Evolutionary conservation across 2,888 invertebrate species (phyloP).

Genomic region (Cosmopolites sordidus): DNA sequence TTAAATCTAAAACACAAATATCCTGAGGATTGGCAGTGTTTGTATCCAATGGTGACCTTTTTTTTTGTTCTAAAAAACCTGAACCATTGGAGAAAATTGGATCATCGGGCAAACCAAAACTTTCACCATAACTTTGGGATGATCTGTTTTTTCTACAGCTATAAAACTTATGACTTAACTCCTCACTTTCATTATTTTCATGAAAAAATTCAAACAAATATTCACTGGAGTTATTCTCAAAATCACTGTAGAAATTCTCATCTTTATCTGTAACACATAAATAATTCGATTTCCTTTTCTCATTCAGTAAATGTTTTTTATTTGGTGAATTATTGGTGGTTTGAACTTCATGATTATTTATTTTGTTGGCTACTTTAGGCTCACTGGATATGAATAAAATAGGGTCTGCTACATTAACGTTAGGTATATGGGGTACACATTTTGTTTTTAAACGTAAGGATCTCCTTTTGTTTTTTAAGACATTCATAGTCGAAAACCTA

Average conservation of each 20-base stretch:
- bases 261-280: too few species aligned
- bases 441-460: too few species aligned
- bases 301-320: too few species aligned
- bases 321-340: too few species aligned
- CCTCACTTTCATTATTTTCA: constrained; percentile 3
- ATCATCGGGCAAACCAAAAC: constrained; percentile 41
- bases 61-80: constrained; percentile 9
- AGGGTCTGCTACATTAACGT: too few species aligned
- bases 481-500: too few species aligned
- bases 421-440: too few species aligned
- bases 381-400: too few species aligned
- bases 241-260: background rate
- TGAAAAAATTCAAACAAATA: constrained; percentile 6
- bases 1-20: constrained; percentile 26
- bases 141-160: constrained; percentile 8
- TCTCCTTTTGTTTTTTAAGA: too few species aligned
- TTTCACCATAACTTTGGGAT: constrained; percentile 31
- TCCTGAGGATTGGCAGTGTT: constrained; percentile 31
- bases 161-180: constrained; percentile 9
- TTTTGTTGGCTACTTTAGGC: too few species aligned
- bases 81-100: constrained; percentile 34
- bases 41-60: constrained; percentile 24
- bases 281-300: too few species aligned
- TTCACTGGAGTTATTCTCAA: constrained; percentile 3
- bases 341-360: too few species aligned